Evolutionary conservation across 1,140 invertebrate species (phyloP).

Genomic region (Temnothorax longispinosus): DNA sequence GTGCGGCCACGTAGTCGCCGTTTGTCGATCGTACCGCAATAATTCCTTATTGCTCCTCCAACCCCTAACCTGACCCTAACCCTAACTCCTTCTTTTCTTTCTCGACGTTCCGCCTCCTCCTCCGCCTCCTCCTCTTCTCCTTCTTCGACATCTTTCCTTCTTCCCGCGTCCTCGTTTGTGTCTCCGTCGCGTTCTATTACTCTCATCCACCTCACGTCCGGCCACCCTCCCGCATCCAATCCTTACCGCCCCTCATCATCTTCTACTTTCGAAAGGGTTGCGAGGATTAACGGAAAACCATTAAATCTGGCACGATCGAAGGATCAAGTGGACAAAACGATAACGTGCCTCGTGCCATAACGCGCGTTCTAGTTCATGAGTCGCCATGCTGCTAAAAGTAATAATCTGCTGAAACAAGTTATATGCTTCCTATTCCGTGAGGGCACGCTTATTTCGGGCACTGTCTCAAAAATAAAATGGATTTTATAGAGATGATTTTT

Average conservation of each 20-base stretch:
- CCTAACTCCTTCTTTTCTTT: conserved; percentile 72
- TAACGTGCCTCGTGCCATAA: conserved; percentile 58
- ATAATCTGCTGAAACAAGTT: conserved; percentile 36
- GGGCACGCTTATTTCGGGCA: background rate
- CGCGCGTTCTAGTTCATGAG: conserved; percentile 36
- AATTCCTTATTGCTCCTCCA: conserved; percentile 86
- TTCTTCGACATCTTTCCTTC: conserved; percentile 52
- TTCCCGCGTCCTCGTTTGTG: conserved; percentile 60
- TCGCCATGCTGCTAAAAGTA: conserved; percentile 32
- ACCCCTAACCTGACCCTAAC: conserved; percentile 77
- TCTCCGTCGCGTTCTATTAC: conserved; percentile 42
- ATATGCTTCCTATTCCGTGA: background rate
- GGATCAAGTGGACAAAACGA: conserved; percentile 63
- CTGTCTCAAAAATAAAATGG: conserved; percentile 2
- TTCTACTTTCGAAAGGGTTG: conserved; percentile 69
- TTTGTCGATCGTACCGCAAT: conserved; percentile 86
- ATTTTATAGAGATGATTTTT: background rate
- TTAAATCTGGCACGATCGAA: conserved; percentile 70
- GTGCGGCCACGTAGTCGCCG: conserved; percentile 85
- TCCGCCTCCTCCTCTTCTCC: conserved; percentile 4
- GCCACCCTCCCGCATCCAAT: background rate
- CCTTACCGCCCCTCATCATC: conserved; percentile 50
- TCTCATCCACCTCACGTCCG: conserved; percentile 19
- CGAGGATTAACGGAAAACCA: conserved; percentile 71
- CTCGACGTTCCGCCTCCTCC: conserved; percentile 48